Percentiles rank a stretch among this genome's conserved stretches.
Conservation (phyloP, 2,113 vertebrate species). For the Chloebia gouldiae region DNA sequence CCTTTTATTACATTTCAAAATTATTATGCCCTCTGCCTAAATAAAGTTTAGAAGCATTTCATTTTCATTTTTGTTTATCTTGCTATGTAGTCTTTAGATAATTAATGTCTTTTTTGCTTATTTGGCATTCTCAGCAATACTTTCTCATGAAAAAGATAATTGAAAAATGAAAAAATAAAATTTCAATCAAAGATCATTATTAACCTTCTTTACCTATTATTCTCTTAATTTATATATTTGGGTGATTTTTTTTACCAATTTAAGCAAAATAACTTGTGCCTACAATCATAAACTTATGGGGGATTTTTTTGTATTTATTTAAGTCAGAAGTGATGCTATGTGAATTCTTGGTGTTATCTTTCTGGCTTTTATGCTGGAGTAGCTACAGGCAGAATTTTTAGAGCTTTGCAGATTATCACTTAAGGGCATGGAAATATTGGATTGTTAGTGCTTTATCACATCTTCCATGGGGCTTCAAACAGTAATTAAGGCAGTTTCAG, state of each 20-base stretch:
- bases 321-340: neutral
- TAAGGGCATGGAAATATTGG: neutral
- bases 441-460: neutral
- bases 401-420: neutral
- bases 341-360: neutral
- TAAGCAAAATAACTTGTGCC: neutral
- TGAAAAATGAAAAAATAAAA: neutral
- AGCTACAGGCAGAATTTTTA: neutral
- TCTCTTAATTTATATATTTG: neutral
- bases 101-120: neutral
- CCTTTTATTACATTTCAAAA: constrained; percentile 15
- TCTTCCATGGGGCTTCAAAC: neutral
- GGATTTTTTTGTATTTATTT: neutral
- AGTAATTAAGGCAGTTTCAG: neutral
- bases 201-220: neutral
- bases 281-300: neutral
- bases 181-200: neutral
- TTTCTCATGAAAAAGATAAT: neutral
- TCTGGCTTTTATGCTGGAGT: neutral
- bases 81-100: neutral
- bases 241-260: neutral
- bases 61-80: constrained; percentile 21
- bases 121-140: neutral
- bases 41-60: constrained; percentile 15
- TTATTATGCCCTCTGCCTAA: neutral